Evolutionary conservation across 2,113 vertebrate genomes (phyloP).

Genomic region (Lepus americanus): DNA sequence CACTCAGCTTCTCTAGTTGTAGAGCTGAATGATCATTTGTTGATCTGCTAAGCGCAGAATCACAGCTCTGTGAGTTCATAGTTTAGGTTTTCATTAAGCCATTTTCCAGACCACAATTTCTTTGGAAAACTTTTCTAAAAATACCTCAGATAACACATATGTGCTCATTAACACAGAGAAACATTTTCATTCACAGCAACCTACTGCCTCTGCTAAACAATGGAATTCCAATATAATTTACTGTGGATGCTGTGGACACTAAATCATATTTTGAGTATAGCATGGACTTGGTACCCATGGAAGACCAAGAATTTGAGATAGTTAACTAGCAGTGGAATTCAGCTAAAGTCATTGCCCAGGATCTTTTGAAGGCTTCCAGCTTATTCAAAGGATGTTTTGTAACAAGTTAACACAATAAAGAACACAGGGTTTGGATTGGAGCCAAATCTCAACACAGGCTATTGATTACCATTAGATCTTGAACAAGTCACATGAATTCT

Average conservation of each 20-base stretch:
- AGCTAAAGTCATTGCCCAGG: not conserved
- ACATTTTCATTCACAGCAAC: not conserved
- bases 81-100: constrained; percentile 14
- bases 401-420: not conserved
- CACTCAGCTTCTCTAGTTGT: not conserved
- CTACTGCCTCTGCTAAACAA: not conserved
- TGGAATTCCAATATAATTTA: not conserved
- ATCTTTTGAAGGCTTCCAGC: not conserved
- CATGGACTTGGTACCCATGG: fast-evolving
- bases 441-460: not conserved
- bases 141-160: not conserved
- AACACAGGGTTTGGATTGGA: not conserved
- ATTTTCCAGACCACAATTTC: not conserved
- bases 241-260: not conserved
- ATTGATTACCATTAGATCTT: not conserved
- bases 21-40: not conserved
- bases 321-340: not conserved
- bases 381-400: constrained; percentile 30
- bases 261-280: not conserved
- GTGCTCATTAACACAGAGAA: constrained; percentile 12
- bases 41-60: not conserved
- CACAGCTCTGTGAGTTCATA: not conserved
- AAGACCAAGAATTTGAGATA: not conserved
- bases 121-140: not conserved
- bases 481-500: not conserved